phyloP scores from a whole-genome alignment of 2,113 vertebrate species.

The Entomyzon cyanotis region DNA sequence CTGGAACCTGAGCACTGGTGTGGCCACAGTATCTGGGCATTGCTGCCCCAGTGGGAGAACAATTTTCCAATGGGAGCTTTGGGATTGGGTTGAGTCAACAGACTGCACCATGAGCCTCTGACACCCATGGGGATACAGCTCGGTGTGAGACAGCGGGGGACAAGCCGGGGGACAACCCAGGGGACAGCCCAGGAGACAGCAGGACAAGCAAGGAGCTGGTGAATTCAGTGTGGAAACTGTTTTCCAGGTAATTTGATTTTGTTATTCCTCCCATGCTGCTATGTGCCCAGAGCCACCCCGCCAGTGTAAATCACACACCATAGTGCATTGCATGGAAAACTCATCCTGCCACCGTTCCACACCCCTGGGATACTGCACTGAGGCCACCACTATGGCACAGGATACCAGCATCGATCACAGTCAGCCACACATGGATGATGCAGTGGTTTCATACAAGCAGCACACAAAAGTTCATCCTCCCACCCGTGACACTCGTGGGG shows the following conservation, averaged over 20 bases:
- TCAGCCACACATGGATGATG: neutral
- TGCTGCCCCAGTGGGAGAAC: fast-evolving
- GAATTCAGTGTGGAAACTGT: neutral
- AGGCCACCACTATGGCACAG: neutral
- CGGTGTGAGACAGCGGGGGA: neutral
- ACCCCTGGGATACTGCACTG: fast-evolving
- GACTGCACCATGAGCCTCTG: neutral
- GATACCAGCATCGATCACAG: fast-evolving
- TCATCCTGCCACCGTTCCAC: fast-evolving
- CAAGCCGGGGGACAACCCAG: neutral
- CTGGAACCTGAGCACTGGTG: neutral
- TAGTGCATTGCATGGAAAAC: neutral
- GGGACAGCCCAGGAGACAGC: too few relatives aligned
- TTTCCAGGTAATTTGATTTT: neutral
- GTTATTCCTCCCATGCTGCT: neutral
- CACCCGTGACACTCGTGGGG: fast-evolving
- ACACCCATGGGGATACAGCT: neutral
- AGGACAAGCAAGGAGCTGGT: neutral
- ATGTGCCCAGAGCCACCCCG: fast-evolving
- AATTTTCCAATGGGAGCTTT: neutral
- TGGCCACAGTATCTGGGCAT: fast-evolving
- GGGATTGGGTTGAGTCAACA: neutral
- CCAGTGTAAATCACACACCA: neutral
- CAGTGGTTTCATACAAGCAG: neutral
- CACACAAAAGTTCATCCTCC: neutral